These are phyloP conservation scores for Tethea ocularis DNA, from an alignment of 2,888 invertebrate species.

Conservation along the genomic window DNA sequence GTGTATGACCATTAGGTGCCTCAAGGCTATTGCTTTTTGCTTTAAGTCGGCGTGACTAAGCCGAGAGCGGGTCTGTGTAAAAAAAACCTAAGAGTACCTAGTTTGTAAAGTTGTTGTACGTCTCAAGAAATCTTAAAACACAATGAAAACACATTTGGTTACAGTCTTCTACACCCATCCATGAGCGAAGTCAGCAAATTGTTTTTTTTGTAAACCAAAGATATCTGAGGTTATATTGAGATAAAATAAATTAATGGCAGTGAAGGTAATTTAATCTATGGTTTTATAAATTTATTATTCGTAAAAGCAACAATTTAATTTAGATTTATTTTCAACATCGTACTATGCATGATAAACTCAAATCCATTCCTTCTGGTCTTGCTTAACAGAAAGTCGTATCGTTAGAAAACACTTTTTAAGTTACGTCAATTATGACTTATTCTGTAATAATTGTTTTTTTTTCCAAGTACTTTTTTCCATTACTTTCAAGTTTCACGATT, in stretches of 20 bases:
- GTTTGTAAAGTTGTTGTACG: neutral
- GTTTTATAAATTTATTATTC: too few relatives aligned
- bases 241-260: neutral
- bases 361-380: too few relatives aligned
- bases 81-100: constrained; percentile 1
- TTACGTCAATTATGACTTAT: neutral
- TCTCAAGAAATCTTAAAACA: neutral
- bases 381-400: too few relatives aligned
- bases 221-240: neutral
- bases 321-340: too few relatives aligned
- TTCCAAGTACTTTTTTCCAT: too few relatives aligned
- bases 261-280: too few relatives aligned
- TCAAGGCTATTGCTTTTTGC: constrained; percentile 75
- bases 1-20: constrained; percentile 58
- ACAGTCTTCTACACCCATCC: neutral
- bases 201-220: neutral
- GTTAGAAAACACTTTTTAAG: neutral
- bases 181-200: neutral
- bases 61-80: constrained; percentile 28
- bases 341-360: too few relatives aligned
- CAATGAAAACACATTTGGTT: neutral
- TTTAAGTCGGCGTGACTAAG: constrained; percentile 65
- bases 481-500: neutral
- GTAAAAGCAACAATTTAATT: too few relatives aligned
- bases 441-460: neutral